Percentiles rank a stretch among this genome's conserved stretches.
phyloP scores from a whole-genome alignment of 2,797 vertebrate genomes.

The Spea hammondii region DNA sequence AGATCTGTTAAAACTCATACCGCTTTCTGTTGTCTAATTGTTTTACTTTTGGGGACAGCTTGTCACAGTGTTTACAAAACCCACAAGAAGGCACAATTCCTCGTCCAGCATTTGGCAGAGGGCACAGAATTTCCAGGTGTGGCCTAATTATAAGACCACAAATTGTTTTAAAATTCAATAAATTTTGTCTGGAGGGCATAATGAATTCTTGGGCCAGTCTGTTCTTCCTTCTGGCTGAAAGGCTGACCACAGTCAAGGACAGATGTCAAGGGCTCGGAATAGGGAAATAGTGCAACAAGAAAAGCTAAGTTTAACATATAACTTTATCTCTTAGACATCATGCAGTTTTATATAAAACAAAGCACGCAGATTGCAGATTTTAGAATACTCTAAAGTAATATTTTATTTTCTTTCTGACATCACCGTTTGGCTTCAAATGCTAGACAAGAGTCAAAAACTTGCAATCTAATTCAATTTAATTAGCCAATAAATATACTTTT shows the following conservation, averaged over 20 bases:
- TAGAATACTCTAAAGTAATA: no score
- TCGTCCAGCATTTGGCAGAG: not conserved
- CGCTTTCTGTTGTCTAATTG: no score
- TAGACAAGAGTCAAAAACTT: no score
- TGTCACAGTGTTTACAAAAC: not conserved
- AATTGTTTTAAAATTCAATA: conserved; percentile 1
- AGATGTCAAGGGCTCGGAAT: not conserved
- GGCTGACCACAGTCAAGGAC: not conserved
- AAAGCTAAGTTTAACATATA: no score
- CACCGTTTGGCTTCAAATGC: no score
- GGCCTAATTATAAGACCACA: not conserved
- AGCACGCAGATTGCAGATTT: no score
- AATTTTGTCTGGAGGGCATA: not conserved
- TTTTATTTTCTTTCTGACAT: no score
- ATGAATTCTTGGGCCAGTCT: conserved; percentile 4
- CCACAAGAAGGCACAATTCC: not conserved
- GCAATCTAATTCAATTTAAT: no score
- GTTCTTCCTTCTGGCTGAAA: not conserved
- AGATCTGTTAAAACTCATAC: no score
- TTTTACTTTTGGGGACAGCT: not conserved
- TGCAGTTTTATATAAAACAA: no score
- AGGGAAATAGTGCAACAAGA: not conserved
- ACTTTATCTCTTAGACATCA: no score
- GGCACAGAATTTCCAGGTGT: conserved; percentile 9
- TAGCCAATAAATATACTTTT: no score